Conservation (phyloP, 2,797 vertebrate species). For the Rhinophrynus dorsalis region DNA sequence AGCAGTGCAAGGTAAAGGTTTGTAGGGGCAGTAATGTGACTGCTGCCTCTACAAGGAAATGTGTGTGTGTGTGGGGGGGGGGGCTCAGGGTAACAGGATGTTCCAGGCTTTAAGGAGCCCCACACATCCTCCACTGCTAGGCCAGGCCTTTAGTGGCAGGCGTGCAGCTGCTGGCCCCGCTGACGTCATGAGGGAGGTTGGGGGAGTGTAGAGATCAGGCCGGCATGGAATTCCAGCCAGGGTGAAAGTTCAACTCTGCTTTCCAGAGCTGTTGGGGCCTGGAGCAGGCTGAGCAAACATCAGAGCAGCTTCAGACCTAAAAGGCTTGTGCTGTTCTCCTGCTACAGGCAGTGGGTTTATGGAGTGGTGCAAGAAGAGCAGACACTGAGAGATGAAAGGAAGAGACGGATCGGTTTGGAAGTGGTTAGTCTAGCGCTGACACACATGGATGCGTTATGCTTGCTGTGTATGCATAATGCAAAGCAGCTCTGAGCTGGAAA, state of each 20-base stretch:
- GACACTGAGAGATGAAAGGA: slow-evolving; percentile 24
- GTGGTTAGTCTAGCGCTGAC: not conserved
- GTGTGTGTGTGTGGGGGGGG: too few species aligned
- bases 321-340: slow-evolving; percentile 17
- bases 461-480: slow-evolving; percentile 1
- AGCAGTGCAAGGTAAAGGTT: too few species aligned
- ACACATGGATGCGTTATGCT: slow-evolving; percentile 31
- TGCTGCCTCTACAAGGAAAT: too few species aligned
- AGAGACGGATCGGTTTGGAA: not conserved
- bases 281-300: slow-evolving; percentile 41
- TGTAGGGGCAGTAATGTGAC: too few species aligned
- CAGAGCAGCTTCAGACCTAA: slow-evolving; percentile 5
- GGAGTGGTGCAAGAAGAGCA: slow-evolving; percentile 8
- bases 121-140: not conserved
- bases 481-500: not conserved
- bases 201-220: slow-evolving; percentile 49
- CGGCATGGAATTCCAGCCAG: slow-evolving; percentile 51
- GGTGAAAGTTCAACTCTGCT: slow-evolving; percentile 55
- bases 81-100: not conserved
- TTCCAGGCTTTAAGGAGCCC: not conserved
- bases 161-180: slow-evolving; percentile 48
- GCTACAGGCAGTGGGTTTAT: not conserved
- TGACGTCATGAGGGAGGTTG: slow-evolving; percentile 51
- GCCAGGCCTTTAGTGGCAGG: slow-evolving; percentile 40
- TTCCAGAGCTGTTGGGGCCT: slow-evolving; percentile 43